Evolutionary conservation across 2,888 invertebrate species (phyloP).

Genomic region (Tinea pellionella): DNA sequence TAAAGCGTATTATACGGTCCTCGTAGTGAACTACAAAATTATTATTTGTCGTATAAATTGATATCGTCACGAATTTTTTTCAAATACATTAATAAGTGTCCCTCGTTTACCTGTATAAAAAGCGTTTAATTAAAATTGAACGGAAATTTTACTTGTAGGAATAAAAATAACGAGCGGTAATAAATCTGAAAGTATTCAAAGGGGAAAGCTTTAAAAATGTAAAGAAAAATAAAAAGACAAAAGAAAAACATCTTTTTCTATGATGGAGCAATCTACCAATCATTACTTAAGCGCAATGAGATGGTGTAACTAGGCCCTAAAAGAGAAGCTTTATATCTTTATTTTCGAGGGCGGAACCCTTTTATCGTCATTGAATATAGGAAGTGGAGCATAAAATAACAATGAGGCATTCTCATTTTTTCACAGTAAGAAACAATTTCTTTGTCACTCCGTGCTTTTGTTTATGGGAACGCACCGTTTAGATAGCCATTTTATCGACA

Average conservation of each 20-base stretch:
- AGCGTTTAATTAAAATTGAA: neutral
- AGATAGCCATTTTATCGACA: neutral
- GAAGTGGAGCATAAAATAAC: slow-evolving; percentile 20
- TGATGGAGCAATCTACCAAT: slow-evolving; percentile 8
- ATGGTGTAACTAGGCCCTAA: slow-evolving; percentile 13
- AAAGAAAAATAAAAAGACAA: slow-evolving; percentile 2
- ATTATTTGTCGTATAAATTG: neutral
- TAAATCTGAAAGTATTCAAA: slow-evolving; percentile 4
- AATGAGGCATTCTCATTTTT: slow-evolving; percentile 19
- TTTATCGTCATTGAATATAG: slow-evolving; percentile 20
- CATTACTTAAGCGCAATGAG: slow-evolving; percentile 13
- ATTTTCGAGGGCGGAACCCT: slow-evolving; percentile 19
- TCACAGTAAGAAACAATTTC: slow-evolving; percentile 7
- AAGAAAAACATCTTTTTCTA: slow-evolving; percentile 9
- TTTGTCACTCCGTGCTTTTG: slow-evolving; percentile 1
- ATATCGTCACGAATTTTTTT: neutral
- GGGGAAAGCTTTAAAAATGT: neutral
- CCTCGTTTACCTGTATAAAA: neutral
- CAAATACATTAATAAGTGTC: neutral
- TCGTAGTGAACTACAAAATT: neutral
- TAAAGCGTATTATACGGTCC: neutral
- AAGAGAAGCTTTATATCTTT: slow-evolving; percentile 16
- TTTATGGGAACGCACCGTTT: neutral
- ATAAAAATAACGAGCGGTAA: slow-evolving; percentile 9
- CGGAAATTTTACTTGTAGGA: neutral